Evolutionary conservation across 92 coral and sea anemone genomes (phyloP).

Genomic region (Montipora capitata): DNA sequence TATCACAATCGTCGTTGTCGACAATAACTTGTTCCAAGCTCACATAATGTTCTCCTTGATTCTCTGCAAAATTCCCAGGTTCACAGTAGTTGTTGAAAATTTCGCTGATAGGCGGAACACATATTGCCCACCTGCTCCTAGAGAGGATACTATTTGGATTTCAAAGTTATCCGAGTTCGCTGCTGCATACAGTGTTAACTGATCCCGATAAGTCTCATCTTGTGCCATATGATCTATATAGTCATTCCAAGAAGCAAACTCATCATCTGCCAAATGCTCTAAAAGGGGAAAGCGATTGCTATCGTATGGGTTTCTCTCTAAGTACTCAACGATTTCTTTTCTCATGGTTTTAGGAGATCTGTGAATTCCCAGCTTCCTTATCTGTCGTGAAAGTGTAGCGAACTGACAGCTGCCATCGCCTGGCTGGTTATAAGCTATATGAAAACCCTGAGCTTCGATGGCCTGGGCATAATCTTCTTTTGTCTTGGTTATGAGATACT

Average conservation of each 20-base stretch:
- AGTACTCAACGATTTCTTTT: slow-evolving; percentile 37
- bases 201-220: slow-evolving; percentile 30
- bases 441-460: slow-evolving; percentile 35
- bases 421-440: slow-evolving; percentile 9
- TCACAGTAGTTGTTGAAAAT: slow-evolving; percentile 19
- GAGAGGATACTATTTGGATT: slow-evolving; percentile 30
- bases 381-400: slow-evolving; percentile 3
- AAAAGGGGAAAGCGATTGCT: slow-evolving; percentile 9
- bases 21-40: slow-evolving; percentile 24
- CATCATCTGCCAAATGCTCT: slow-evolving; percentile 14
- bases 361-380: slow-evolving; percentile 37
- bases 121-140: slow-evolving; percentile 22
- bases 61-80: slow-evolving; percentile 37
- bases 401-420: slow-evolving; percentile 30
- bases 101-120: slow-evolving; percentile 23
- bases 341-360: slow-evolving; percentile 63
- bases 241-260: slow-evolving; percentile 17
- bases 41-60: slow-evolving; percentile 26
- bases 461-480: slow-evolving; percentile 8
- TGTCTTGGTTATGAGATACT: slow-evolving; percentile 8
- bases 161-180: slow-evolving; percentile 26
- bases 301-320: background rate
- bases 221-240: slow-evolving; percentile 18
- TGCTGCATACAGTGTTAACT: slow-evolving; percentile 39
- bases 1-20: slow-evolving; percentile 9